Conservation (phyloP, 2,888 invertebrate genomes). For the Eupithecia tripunctaria region DNA sequence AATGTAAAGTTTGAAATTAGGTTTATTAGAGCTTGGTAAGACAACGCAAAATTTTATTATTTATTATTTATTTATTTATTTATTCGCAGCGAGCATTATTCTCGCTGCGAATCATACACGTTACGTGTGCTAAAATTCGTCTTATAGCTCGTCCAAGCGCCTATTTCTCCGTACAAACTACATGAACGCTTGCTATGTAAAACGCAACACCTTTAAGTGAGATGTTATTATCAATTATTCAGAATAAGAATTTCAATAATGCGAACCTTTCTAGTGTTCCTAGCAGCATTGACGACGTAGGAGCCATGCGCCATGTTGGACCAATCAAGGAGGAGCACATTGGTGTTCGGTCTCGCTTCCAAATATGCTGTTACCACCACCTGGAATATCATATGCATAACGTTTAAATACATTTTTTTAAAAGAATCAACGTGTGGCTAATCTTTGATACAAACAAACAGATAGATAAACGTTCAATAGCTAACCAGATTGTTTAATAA, state of each 20-base stretch:
- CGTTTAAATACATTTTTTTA: no score
- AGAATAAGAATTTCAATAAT: neutral
- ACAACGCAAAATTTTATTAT: no score
- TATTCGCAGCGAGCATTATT: no score
- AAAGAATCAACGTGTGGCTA: neutral
- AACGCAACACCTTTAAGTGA: neutral
- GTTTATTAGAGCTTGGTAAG: no score
- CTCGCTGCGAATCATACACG: no score
- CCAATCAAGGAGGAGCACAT: conserved; percentile 79
- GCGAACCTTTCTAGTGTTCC: conserved; percentile 81
- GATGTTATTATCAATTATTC: neutral
- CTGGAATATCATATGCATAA: conserved; percentile 51
- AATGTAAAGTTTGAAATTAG: no score
- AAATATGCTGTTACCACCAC: conserved; percentile 79
- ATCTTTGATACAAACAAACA: neutral
- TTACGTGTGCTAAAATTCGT: no score
- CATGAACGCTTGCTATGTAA: no score
- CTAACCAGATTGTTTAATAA: neutral
- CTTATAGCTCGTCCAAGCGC: no score
- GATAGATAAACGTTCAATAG: neutral
- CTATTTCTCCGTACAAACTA: no score
- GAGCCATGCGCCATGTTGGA: conserved; percentile 81
- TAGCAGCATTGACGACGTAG: conserved; percentile 84
- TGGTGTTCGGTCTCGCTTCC: conserved; percentile 71
- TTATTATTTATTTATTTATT: no score